Conservation (phyloP, 1,140 invertebrate species). For the Nebria ingens region DNA sequence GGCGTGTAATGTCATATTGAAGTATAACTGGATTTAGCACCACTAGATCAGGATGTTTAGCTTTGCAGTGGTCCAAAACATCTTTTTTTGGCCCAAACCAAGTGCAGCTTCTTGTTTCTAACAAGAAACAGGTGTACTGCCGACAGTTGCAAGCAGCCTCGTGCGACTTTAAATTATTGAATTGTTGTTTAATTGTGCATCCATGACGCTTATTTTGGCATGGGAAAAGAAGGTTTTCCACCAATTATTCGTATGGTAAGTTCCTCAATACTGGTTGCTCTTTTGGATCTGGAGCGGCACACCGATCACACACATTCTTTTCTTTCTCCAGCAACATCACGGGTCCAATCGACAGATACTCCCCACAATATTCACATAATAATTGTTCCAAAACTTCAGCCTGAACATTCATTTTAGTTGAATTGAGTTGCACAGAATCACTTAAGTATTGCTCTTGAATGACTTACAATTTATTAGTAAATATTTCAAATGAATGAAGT, state of each 20-base stretch:
- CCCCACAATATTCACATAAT: background rate
- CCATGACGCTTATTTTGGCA: background rate
- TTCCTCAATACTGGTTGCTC: background rate
- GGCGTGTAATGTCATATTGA: background rate
- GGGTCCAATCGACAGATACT: background rate
- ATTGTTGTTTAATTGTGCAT: background rate
- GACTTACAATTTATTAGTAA: no score
- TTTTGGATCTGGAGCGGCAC: background rate
- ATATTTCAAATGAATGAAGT: no score
- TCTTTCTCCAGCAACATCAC: background rate
- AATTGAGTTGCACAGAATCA: background rate
- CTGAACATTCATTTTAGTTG: background rate
- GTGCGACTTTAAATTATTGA: background rate
- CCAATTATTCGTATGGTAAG: background rate
- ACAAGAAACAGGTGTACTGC: background rate
- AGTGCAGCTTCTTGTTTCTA: background rate
- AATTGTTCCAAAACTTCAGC: background rate
- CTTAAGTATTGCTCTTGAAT: no score
- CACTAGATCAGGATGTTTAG: background rate
- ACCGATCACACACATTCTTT: background rate
- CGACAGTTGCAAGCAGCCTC: background rate
- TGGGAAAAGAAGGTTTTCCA: background rate
- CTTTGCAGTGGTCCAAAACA: background rate
- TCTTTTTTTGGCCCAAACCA: background rate
- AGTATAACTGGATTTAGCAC: background rate